Evolutionary conservation across 2,797 vertebrate genomes (phyloP).

Genomic region (Triplophysa bombifrons): DNA sequence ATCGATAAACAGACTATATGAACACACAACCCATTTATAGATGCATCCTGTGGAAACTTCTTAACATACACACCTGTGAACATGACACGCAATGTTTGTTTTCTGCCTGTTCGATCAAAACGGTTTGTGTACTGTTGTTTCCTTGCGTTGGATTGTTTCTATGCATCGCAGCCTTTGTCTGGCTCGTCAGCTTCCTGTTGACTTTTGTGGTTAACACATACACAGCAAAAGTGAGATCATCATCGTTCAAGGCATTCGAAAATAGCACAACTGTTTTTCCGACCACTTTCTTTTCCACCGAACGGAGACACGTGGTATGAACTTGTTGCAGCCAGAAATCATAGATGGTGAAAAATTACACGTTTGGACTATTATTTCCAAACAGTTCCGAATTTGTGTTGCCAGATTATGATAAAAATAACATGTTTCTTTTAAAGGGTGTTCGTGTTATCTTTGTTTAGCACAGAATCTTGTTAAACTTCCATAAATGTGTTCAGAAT

Average conservation of each 20-base stretch:
- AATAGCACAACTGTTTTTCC: conserved; percentile 55
- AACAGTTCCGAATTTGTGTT: not conserved
- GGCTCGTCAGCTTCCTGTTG: conserved; percentile 57
- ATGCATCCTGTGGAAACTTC: conserved; percentile 48
- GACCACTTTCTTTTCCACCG: conserved; percentile 45
- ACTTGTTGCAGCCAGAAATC: not conserved
- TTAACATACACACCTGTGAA: conserved; percentile 24
- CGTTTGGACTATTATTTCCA: not conserved
- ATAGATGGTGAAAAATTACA: not conserved
- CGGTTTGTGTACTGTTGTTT: conserved; percentile 33
- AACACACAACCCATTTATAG: conserved; percentile 13
- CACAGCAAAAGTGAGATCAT: conserved; percentile 40
- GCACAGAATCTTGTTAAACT: too few species aligned
- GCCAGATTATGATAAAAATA: too few species aligned
- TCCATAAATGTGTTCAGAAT: too few species aligned
- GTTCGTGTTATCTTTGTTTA: not conserved
- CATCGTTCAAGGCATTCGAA: conserved; percentile 32
- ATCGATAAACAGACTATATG: not conserved
- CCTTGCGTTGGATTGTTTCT: conserved; percentile 43
- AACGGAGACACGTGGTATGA: conserved; percentile 19
- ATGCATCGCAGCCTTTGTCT: conserved; percentile 29
- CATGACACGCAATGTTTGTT: conserved; percentile 41
- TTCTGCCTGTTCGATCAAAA: conserved; percentile 1
- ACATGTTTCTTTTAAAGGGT: not conserved
- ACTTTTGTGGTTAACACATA: conserved; percentile 53